These are phyloP conservation scores for Parazoanthus darwini DNA, from an alignment of 92 coral and sea anemone genomes.

Conservation along the genomic window DNA sequence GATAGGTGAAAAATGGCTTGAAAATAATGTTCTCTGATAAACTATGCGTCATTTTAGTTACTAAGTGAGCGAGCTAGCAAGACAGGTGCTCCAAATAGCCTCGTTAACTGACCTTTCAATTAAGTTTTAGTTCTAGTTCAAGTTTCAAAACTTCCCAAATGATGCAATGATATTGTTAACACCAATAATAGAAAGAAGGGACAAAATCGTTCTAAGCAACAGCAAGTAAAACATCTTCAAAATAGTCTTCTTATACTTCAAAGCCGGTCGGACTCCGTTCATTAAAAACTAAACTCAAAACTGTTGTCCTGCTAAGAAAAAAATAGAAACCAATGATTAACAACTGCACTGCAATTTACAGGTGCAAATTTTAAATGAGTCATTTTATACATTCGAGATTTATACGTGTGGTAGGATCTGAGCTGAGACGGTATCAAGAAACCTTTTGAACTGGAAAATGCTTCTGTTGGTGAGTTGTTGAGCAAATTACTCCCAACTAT, in stretches of 20 bases:
- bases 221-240: too few relatives aligned
- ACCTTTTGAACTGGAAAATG: too few relatives aligned
- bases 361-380: conserved; percentile 8
- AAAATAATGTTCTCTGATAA: not conserved
- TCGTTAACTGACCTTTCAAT: not conserved
- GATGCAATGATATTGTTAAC: too few relatives aligned
- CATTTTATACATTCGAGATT: not conserved
- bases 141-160: not conserved
- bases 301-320: not conserved
- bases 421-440: too few relatives aligned
- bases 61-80: not conserved
- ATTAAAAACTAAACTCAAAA: not conserved
- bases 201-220: not conserved
- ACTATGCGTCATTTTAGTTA: not conserved
- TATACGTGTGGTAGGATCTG: too few relatives aligned
- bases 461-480: too few relatives aligned
- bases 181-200: too few relatives aligned
- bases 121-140: not conserved
- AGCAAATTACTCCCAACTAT: too few relatives aligned
- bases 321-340: not conserved
- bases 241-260: too few relatives aligned
- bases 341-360: conserved; percentile 4
- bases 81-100: not conserved
- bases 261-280: too few relatives aligned
- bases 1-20: not conserved